phyloP scores from a whole-genome alignment of 1,140 invertebrate genomes.

The Lasaia peninsularis region DNA sequence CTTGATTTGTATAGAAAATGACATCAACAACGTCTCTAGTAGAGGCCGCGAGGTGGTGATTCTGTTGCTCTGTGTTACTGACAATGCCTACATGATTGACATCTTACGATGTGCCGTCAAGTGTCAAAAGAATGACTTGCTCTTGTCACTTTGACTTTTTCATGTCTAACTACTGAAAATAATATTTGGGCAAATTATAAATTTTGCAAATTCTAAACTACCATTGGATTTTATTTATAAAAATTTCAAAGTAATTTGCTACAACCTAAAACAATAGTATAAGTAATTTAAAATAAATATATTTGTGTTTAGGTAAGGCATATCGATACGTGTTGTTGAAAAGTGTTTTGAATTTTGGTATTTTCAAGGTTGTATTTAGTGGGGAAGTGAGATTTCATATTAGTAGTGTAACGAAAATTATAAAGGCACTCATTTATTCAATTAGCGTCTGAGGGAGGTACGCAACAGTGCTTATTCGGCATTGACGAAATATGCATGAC shows the following conservation, averaged over 20 bases:
- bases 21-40: too few relatives aligned
- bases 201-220: conserved; percentile 1
- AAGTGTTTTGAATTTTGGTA: conserved; percentile 32
- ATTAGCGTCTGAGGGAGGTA: conserved; percentile 43
- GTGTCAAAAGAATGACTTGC: not conserved
- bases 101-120: not conserved
- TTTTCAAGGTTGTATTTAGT: conserved; percentile 58
- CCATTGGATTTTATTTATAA: not conserved
- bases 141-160: too few relatives aligned
- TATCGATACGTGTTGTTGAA: conserved; percentile 11
- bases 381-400: conserved; percentile 36
- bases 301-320: not conserved
- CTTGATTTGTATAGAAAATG: too few relatives aligned
- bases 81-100: too few relatives aligned
- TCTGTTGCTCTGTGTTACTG: too few relatives aligned
- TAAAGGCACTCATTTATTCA: conserved; percentile 57
- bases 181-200: not conserved
- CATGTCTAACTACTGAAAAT: not conserved
- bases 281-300: not conserved
- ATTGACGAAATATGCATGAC: not conserved
- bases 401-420: conserved; percentile 45
- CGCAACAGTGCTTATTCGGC: not conserved
- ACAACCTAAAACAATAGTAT: not conserved
- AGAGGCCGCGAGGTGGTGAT: too few relatives aligned
- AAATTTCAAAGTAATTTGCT: not conserved